phyloP scores from a whole-genome alignment of 2,797 vertebrate genomes.

The Oreortyx pictus region DNA sequence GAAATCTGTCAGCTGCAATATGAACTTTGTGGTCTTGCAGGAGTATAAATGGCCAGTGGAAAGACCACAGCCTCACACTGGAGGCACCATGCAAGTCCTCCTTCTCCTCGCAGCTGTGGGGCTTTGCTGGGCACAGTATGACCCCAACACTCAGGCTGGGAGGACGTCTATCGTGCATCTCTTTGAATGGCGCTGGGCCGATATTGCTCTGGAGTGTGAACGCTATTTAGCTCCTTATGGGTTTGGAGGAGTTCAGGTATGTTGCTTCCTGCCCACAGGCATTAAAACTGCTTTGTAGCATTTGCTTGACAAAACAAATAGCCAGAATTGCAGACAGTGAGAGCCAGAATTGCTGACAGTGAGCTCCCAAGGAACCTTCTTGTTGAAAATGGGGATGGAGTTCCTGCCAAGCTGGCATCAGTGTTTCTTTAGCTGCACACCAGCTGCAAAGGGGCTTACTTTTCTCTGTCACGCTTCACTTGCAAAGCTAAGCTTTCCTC shows the following conservation, averaged over 20 bases:
- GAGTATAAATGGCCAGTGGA: slow-evolving; percentile 49
- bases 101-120: slow-evolving; percentile 78
- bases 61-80: neutral
- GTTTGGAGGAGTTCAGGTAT: slow-evolving; percentile 93
- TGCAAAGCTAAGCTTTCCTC: neutral
- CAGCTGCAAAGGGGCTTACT: neutral
- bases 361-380: neutral
- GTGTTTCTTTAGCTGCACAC: neutral
- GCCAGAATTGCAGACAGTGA: too few species aligned
- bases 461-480: neutral
- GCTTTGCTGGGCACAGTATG: slow-evolving; percentile 82
- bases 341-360: neutral
- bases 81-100: slow-evolving; percentile 82
- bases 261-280: neutral
- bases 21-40: neutral
- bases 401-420: too few species aligned
- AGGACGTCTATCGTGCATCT: slow-evolving; percentile 90
- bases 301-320: neutral
- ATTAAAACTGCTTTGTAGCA: neutral
- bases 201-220: slow-evolving; percentile 92
- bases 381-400: neutral
- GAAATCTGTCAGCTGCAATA: slow-evolving; percentile 19
- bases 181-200: slow-evolving; percentile 94
- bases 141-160: slow-evolving; percentile 78
- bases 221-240: slow-evolving; percentile 88